Base-by-base conservation (phyloP, 2,113 vertebrate species). In the Motacilla alba region DNA sequence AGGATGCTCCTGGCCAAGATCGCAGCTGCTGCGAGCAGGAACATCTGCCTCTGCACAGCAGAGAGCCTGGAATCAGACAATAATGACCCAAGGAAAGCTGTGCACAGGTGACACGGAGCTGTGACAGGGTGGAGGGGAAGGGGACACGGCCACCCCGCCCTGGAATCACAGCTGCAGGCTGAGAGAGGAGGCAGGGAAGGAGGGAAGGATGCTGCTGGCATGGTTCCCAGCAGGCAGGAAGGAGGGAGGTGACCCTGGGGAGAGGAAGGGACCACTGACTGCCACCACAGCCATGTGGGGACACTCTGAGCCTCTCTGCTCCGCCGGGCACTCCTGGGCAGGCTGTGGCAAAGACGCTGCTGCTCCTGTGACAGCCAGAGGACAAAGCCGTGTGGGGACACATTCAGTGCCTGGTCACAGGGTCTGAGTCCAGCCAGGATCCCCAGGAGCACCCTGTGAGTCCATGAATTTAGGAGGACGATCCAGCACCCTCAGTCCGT, bases 401-500 rank as follows among this genome's bases (percentile, higher is more conserved):
- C 8, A 1, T 7, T 20, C 2, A 0, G 37, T 4, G 7, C 50
- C 60, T 17, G 75, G 16, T n/a, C 6, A 44, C 13, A 0, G 7
- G 4, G 30, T 1, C 47, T 30, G 3, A 37, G 28, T 9, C n/a
- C 20, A 2, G 3, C 20, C 43, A 9, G 35, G 30, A 66, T 27
- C 46, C 15, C 15, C 9, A 9, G 66, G 39, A 24, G 18, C 44
- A 70, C 0, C 3, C 39, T 13, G 56, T 4, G 33, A 27, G 24
- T 3, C 33, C 6, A 0, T 3, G 22, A 15, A 19, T 26, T 0
- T 0, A 2, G 2, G 1, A 8, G 44, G 33, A 47, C 4, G 3
- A 18, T 20, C 49, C 68, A 52, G 15, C 31, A 53, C 21, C 24
- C 50, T 50, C 67, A 20, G 6, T 8, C 33, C 60, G 7, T 5